Evolutionary conservation across 2,888 invertebrate genomes (phyloP).

Genomic region (Acanthosoma haemorrhoidale): DNA sequence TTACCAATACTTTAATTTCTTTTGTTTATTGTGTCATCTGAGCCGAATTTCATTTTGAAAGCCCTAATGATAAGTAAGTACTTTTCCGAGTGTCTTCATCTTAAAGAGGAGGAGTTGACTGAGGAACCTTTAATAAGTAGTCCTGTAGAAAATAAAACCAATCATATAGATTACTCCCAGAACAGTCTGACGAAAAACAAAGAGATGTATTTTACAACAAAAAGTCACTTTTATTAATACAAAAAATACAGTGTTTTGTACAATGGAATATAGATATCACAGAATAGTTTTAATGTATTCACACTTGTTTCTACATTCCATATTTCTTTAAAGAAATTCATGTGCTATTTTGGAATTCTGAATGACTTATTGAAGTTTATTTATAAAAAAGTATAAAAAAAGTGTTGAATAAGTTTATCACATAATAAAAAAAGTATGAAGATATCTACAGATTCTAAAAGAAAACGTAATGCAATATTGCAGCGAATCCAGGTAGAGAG

Average conservation of each 20-base stretch:
- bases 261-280: background rate
- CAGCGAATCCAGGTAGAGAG: background rate
- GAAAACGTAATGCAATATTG: background rate
- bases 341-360: background rate
- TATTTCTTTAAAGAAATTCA: background rate
- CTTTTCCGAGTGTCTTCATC: too few species aligned
- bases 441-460: background rate
- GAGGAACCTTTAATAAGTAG: too few species aligned
- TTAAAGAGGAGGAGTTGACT: too few species aligned
- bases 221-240: constrained; percentile 5
- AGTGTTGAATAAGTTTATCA: background rate
- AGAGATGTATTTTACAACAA: too few species aligned
- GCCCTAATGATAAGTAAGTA: too few species aligned
- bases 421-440: background rate
- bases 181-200: too few species aligned
- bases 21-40: too few species aligned
- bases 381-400: background rate
- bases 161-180: too few species aligned
- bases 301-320: background rate
- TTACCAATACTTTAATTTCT: too few species aligned
- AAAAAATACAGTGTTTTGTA: background rate
- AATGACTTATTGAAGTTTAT: constrained; percentile 4
- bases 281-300: background rate
- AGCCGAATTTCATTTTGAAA: too few species aligned
- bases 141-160: too few species aligned